phyloP scores from a whole-genome alignment of 64 coral and sea anemone species.

The Montipora capricornis region DNA sequence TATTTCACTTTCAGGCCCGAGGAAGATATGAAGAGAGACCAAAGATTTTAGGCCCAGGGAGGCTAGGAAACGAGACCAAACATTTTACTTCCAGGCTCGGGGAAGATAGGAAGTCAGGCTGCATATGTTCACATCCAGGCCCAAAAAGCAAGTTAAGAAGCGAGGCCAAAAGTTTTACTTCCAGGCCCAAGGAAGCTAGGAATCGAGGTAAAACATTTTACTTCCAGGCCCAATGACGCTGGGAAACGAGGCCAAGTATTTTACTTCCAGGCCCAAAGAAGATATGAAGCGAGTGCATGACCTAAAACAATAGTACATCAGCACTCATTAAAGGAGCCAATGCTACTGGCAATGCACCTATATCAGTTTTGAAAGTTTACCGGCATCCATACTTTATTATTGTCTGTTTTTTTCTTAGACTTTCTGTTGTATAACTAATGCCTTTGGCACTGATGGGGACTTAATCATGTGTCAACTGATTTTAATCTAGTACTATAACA shows the following conservation, averaged over 20 bases:
- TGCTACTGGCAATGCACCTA: too few species aligned
- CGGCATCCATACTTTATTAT: too few species aligned
- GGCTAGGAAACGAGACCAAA: conserved; percentile 14
- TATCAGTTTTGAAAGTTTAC: too few species aligned
- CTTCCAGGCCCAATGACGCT: not conserved
- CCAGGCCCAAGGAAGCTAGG: conserved; percentile 25
- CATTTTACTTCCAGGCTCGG: conserved; percentile 39
- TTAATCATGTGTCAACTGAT: too few species aligned
- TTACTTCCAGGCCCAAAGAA: conserved; percentile 48
- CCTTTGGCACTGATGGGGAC: too few species aligned
- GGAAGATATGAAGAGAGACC: not conserved
- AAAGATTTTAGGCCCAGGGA: too few species aligned
- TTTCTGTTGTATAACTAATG: too few species aligned
- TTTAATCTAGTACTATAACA: too few species aligned
- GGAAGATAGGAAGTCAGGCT: not conserved
- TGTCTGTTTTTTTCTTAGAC: too few species aligned
- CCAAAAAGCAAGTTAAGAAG: not conserved
- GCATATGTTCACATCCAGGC: conserved; percentile 21
- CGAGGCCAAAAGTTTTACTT: conserved; percentile 35
- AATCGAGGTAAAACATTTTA: too few species aligned
- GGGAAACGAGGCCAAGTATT: conserved; percentile 31
- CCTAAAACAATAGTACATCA: too few species aligned
- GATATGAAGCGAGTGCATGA: not conserved
- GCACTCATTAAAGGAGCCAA: too few species aligned
- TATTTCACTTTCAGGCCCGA: conserved; percentile 36